phyloP scores from a whole-genome alignment of 2,888 invertebrate genomes.

The Cryptocheilus praepositus region DNA sequence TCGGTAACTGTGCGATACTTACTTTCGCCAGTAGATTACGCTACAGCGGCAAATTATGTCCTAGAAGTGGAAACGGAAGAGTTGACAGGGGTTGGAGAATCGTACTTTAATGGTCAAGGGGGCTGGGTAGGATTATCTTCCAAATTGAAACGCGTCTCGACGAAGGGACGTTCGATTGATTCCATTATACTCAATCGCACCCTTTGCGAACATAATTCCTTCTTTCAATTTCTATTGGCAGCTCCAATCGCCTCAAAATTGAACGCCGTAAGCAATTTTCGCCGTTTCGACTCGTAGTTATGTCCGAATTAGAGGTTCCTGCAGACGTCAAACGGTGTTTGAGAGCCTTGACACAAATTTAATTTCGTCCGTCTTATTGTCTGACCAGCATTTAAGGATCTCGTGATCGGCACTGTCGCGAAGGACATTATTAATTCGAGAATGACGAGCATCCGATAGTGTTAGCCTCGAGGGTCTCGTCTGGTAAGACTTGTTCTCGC shows the following conservation, averaged over 20 bases:
- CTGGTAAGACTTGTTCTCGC: conserved; percentile 15
- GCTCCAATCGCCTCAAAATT: no score
- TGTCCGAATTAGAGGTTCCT: no score
- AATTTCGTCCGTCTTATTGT: no score
- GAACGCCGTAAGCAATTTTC: no score
- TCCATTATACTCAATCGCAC: background rate
- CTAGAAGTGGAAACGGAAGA: conserved; percentile 1
- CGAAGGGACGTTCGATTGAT: no score
- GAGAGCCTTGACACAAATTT: conserved; percentile 19
- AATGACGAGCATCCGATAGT: conserved; percentile 34
- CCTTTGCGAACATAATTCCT: background rate
- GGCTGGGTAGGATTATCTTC: no score
- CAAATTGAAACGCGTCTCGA: no score
- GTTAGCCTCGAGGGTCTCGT: conserved; percentile 17
- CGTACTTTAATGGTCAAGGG: no score
- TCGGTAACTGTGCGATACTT: conserved; percentile 50
- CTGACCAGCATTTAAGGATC: conserved; percentile 1
- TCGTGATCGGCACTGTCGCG: background rate
- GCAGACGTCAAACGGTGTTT: no score
- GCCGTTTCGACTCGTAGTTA: no score
- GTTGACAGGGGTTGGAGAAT: background rate
- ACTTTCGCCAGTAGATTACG: conserved; percentile 53
- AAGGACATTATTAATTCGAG: conserved; percentile 29
- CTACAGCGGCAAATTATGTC: conserved; percentile 40
- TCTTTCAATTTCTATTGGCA: no score